phyloP scores from a whole-genome alignment of 2,888 invertebrate species.

The Tiliacea citrago region DNA sequence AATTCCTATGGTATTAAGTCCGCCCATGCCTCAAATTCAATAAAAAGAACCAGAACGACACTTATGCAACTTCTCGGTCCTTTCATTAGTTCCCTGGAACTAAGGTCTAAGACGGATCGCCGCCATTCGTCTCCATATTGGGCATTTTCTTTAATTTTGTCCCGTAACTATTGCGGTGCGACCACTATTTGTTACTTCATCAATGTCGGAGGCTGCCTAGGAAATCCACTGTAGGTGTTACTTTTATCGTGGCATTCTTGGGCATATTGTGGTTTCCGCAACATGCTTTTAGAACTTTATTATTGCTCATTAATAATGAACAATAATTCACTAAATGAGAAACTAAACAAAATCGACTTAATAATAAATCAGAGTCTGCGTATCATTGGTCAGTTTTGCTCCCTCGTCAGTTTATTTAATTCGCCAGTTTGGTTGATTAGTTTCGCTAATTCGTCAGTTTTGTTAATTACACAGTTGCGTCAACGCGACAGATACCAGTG shows the following conservation, averaged over 20 bases:
- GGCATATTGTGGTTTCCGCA: not conserved
- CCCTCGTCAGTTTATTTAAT: no score
- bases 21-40: not conserved
- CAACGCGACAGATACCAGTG: no score
- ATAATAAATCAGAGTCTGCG: no score
- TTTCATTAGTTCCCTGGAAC: conserved; percentile 53
- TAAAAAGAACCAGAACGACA: conserved; percentile 18
- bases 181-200: conserved; percentile 60
- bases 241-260: conserved; percentile 5
- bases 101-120: conserved; percentile 64
- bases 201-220: conserved; percentile 53
- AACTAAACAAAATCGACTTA: no score
- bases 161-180: conserved; percentile 55
- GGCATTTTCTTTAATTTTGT: conserved; percentile 70
- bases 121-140: conserved; percentile 69
- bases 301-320: no score
- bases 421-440: no score
- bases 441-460: no score
- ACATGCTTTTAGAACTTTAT: no score
- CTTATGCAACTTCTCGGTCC: conserved; percentile 32
- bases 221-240: conserved; percentile 31
- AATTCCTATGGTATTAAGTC: no score
- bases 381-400: no score
- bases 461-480: no score
- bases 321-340: no score